Percentiles rank a stretch among this genome's conserved stretches.
Evolutionary conservation across 1,140 invertebrate genomes (phyloP).

Genomic region (Papilio polyxenes): DNA sequence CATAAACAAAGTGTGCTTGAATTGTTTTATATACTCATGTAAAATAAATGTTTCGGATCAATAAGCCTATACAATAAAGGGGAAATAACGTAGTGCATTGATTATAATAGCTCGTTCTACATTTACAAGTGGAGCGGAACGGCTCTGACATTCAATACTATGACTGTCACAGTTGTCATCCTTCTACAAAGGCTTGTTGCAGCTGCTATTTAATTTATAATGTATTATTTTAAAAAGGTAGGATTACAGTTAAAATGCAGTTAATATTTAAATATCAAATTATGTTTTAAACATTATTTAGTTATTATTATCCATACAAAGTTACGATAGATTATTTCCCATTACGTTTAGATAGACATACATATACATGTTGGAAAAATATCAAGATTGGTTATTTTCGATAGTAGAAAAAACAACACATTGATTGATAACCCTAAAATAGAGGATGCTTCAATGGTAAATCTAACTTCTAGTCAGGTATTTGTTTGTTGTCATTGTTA

Average conservation of each 20-base stretch:
- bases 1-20: neutral
- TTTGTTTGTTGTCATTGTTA: conserved; percentile 12
- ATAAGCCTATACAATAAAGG: conserved; percentile 2
- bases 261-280: neutral
- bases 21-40: neutral
- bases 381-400: neutral
- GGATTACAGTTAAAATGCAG: neutral
- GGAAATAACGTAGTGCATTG: conserved; percentile 1
- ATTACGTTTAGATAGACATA: neutral
- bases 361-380: neutral
- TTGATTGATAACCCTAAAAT: neutral
- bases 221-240: neutral
- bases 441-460: neutral
- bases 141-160: conserved; percentile 20
- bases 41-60: conserved; percentile 1
- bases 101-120: conserved; percentile 27
- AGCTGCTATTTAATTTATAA: conserved; percentile 18
- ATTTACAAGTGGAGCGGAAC: conserved; percentile 28
- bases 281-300: neutral
- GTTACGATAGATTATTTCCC: neutral
- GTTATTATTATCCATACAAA: neutral
- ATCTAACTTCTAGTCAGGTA: neutral
- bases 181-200: conserved; percentile 7
- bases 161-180: conserved; percentile 12
- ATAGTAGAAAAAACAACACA: neutral